A percentile compares a stretch with the other conserved stretches of the same genome.
phyloP scores from a whole-genome alignment of 2,797 vertebrate species.

The Orestias chungarensis region DNA sequence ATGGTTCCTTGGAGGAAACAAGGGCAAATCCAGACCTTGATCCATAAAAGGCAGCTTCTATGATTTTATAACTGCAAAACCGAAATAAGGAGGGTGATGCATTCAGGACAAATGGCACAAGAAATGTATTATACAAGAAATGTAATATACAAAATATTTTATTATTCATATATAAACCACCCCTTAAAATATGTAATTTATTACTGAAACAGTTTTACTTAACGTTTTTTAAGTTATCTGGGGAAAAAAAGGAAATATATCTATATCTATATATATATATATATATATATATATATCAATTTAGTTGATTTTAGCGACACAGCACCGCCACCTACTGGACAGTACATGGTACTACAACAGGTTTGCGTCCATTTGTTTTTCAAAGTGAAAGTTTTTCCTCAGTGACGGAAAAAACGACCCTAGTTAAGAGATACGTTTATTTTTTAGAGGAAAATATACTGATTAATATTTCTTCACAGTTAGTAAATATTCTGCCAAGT shows the following conservation, averaged over 20 bases:
- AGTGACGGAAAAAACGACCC: background rate
- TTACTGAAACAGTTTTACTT: too few species aligned
- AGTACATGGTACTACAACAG: background rate
- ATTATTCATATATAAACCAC: too few species aligned
- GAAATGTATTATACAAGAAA: too few species aligned
- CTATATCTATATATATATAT: too few species aligned
- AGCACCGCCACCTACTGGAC: constrained; percentile 49
- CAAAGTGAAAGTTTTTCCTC: constrained; percentile 26
- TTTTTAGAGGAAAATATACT: background rate
- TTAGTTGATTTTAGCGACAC: background rate
- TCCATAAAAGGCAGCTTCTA: constrained; percentile 4
- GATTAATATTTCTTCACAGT: background rate
- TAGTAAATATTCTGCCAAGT: background rate
- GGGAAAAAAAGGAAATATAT: background rate
- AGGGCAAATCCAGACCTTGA: constrained; percentile 5
- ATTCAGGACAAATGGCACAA: too few species aligned
- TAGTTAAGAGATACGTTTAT: constrained; percentile 12
- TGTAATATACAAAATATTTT: too few species aligned
- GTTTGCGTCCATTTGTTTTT: accelerated
- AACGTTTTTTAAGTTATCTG: too few species aligned
- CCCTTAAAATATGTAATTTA: too few species aligned
- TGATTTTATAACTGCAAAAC: too few species aligned
- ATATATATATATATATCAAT: too few species aligned
- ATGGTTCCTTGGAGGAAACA: background rate
- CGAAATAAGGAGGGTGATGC: too few species aligned